Conservation (phyloP, 2,113 vertebrate species). For the Mus pahari region DNA sequence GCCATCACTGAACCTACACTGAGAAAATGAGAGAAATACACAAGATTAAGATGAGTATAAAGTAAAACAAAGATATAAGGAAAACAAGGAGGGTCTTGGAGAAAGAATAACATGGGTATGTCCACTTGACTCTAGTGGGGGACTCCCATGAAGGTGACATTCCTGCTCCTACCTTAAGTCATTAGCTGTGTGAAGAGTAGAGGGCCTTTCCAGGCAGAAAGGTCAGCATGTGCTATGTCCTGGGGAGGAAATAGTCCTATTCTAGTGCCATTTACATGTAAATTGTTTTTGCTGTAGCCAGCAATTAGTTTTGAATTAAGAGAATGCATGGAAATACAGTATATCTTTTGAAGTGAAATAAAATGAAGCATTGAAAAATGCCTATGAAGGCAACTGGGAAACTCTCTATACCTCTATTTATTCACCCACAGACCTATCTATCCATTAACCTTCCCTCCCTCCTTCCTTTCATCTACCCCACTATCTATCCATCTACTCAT, state of each 20-base stretch:
- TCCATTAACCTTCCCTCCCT: neutral
- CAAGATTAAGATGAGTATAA: neutral
- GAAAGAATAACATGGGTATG: neutral
- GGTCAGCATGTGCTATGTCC: neutral
- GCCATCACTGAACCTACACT: neutral
- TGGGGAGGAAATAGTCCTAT: neutral
- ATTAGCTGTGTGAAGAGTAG: neutral
- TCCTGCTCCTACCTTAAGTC: neutral
- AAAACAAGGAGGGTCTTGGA: neutral
- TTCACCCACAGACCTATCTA: neutral
- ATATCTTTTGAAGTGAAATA: neutral
- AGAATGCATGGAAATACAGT: neutral
- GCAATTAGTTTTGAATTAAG: constrained; percentile 37
- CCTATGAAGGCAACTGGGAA: neutral
- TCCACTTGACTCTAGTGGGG: no score
- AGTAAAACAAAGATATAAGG: neutral
- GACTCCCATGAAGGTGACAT: neutral
- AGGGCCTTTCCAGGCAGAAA: neutral
- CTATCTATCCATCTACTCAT: neutral
- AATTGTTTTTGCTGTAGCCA: neutral
- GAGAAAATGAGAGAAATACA: neutral
- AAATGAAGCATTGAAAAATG: neutral
- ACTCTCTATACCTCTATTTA: neutral
- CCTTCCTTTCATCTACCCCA: neutral
- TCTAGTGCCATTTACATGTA: constrained; percentile 9